Base-by-base conservation (phyloP, 2,888 invertebrate genomes). In the Drosophila multiciliata region DNA sequence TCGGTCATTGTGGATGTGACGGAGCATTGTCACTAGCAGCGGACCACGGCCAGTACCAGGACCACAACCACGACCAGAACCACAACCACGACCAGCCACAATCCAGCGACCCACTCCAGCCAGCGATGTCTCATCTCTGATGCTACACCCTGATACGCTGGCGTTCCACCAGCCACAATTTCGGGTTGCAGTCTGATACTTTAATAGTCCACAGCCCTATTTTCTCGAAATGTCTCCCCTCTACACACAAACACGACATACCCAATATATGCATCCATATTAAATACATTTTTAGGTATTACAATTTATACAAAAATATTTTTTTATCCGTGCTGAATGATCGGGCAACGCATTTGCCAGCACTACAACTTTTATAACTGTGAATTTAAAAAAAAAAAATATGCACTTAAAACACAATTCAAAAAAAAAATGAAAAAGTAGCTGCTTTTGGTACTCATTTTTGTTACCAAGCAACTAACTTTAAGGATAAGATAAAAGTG, bases 1-100 rank as follows among this genome's bases (percentile, higher is more conserved):
- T 97, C 98, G 0, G 96, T 98, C 17, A 96, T 97, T 60, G 97
- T 98, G 3, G 98, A 98, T 92, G 97, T 98, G 70, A 98, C 98
- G 65, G 98, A 98, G 95, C 98, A 98, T 93, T 98, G 98, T 94
- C 98, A 98, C 94, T 98, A 95, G 95, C 92, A 89, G 81, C 83
- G 85, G 17, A 33, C 20, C 20, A 53, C 12, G 45, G 6, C 9
- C 23, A 23, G 23, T 65, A 75, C 64, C 32, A 63, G 57, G 29
- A 68, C 32, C 49, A 62, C 66, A 26, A 33, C 33, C 73, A 55
- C 35, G 52, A 75, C 64, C 32, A 63, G 57, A 26, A 68, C 32
- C 49, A 62, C 66, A 26, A 33, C 33, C 73, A 55, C 35, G 52
- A 66, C 26, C 67, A 33, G 33, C 45, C 80, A 53, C 33, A 58